Evolutionary conservation across 2,797 vertebrate genomes (phyloP), one percentile per base, ranked within the genome.

Genomic region (Takifugu ocellatus): DNA sequence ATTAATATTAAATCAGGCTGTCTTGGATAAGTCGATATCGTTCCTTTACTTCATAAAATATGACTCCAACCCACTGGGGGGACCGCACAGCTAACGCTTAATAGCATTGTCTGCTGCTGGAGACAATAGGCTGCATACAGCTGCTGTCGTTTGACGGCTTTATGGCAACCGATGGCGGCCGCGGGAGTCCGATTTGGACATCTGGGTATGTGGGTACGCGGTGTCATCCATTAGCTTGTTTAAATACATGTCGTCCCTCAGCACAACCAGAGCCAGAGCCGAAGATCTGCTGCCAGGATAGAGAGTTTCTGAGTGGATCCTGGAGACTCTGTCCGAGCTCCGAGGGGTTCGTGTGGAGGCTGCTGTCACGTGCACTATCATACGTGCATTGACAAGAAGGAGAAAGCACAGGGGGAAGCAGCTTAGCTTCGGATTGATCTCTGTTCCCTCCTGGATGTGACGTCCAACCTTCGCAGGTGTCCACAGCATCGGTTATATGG

Each of bases 41-140:
- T 21, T 24, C 11, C 6, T 47, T 24, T 25, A 25, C n/a, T 25
- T 48, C 21, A 48, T 10, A 5, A 25, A 49, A 48, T 21, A 48
- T 15, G 49, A 29, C 12, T 50, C 29, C 29, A n/a, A 50, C 25
- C 49, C 26, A 27, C 2, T n/a, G 44, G 25, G 6, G 42, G 31
- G 39, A 4, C n/a, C 11, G 53, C 12, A 5, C 26, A 10, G 62
- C 57, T 17, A 21, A 21, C 17, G 10, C 67, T 62, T 46, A 42
- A 33, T 46, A 43, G 46, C 2, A 46, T 21, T 25, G 17, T 17
- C 24, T 58, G 26, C 14, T 1, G 25, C 50, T 27, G 24, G 11
- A 58, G 61, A 64, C 70, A 64, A 79, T 59, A 10, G 45, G 17
- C 26, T 14, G 27, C 53, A 53, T 56, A 53, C 67, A 74, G 61